Evolutionary conservation across 92 coral and sea anemone species (phyloP), one percentile per base, ranked within the genome.

Genomic region (Parazoanthus darwini): DNA sequence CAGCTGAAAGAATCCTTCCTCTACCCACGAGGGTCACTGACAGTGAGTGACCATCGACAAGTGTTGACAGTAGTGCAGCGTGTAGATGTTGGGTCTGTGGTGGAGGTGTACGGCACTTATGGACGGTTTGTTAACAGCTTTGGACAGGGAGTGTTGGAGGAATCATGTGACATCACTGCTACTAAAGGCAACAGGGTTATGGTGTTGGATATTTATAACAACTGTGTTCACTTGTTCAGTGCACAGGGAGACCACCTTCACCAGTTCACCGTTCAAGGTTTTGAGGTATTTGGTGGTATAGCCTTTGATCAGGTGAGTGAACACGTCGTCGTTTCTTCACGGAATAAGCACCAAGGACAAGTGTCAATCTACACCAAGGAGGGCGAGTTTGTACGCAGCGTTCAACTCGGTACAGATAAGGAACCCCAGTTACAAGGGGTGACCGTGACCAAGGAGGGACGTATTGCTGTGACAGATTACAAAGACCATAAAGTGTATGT

Each of bases 191-290:
- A 78, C 76, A 48, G 59, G 36, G 43, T 88, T 38, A 54, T 88
- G 88, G 74, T 88, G n/a, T 50, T 58, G 75, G 82, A 73, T 5
- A 11, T 1, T 3, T 20, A 0, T 46, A 37, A 25, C 36, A 9
- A 0, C 43, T 38, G 77, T 88, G 82, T 88, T 71, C 91, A 88
- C 81, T 26, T 88, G 46, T 88, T 81, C 82, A 88, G 74, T 87
- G 88, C 25, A 71, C 42, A 39, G 42, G 42, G 42, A 39, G 42
- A 82, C 68, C 68, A 88, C 68, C 68, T 81, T 38, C 36, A 38
- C 75, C 84, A 88, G 50, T 88, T 88, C 25, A 13, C 36, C 18
- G 33, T 42, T 50, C 42, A 74, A 35, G 87, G 74, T 33, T n/a
- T n/a, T n/a, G n/a, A n/a, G 5, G 1, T 2, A 13, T 0, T 2